Base-by-base conservation (phyloP, 2,888 invertebrate species). In the Macropis europaea region DNA sequence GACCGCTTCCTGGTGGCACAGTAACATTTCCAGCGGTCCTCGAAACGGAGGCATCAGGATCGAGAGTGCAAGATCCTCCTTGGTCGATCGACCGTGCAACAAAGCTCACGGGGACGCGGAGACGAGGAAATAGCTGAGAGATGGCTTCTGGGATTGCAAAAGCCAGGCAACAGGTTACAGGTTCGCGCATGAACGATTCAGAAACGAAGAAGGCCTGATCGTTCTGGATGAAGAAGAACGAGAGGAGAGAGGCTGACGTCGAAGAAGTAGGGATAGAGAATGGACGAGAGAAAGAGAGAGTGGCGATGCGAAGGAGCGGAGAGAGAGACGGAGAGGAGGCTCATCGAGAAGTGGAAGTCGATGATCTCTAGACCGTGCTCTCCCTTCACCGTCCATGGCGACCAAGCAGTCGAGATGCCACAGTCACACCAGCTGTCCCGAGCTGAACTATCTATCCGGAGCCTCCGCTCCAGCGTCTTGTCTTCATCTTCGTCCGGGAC, bases 311-410 rank as follows among this genome's bases (percentile, higher is more conserved):
- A 7, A 32, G 42, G 48, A 32, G 48, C 13, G 17, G 40, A 61
- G 34, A 50, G 60, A 22, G 30, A 64, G 50, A 59, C n/a, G 19
- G 40, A 76, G 52, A 28, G 22, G 53, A 42, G 43, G 32, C 30
- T 52, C 53, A 32, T 63, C 47, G 61, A 68, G 76, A 69, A 82
- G 81, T 73, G 72, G 74, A 76, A 81, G 77, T 79, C 84, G 86
- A 86, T 87, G 87, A 86, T 87, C 87, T 86, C 83, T 82, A 81
- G 82, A 82, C 83, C 81, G 78, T 77, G 76, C 70, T 78, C 82
- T 82, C 81, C 81, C 82, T 85, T 85, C 82, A 83, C 84, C 87
- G 77, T n/a, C n/a, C 82, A 87, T 86, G 81, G 79, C 86, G 83
- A 81, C 70, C 78, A 80, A 67, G 57, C 61, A 36, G 70, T 47